Evolutionary conservation across 2,113 vertebrate species (phyloP).

Genomic region (Xiphophorus hellerii): DNA sequence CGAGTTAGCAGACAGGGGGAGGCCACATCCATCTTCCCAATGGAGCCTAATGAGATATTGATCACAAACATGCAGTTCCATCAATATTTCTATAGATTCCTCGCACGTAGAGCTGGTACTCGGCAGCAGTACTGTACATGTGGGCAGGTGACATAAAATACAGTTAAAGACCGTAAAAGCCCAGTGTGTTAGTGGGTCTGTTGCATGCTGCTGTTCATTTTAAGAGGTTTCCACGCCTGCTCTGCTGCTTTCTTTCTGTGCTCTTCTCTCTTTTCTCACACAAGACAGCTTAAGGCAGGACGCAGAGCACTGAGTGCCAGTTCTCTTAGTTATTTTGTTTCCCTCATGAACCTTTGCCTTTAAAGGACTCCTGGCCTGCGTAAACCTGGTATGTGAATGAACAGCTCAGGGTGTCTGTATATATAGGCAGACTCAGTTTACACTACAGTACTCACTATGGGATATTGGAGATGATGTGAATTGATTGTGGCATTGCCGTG

Average conservation of each 20-base stretch:
- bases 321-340: constrained; percentile 13
- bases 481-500: constrained; percentile 3
- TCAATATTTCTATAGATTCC: constrained; percentile 68
- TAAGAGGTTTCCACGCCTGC: constrained; percentile 19
- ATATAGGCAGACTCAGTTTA: constrained; percentile 17
- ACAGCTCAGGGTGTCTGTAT: constrained; percentile 10
- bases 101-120: constrained; percentile 2
- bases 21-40: constrained; percentile 69
- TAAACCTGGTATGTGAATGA: background rate
- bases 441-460: constrained; percentile 8
- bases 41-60: constrained; percentile 78
- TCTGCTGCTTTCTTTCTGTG: constrained; percentile 1
- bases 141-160: constrained; percentile 21
- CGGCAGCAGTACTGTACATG: constrained; percentile 14
- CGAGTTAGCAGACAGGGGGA: constrained; percentile 48
- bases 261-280: constrained; percentile 26
- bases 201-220: constrained; percentile 25
- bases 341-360: background rate
- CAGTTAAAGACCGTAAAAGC: constrained; percentile 26
- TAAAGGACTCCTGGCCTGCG: background rate
- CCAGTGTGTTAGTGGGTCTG: background rate
- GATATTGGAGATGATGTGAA: constrained; percentile 19
- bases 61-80: constrained; percentile 64
- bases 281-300: constrained; percentile 27
- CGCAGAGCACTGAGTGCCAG: constrained; percentile 22